Base-by-base conservation (phyloP, 35 echinoderm and acorn worm species). In the Amphiura filiformis region DNA sequence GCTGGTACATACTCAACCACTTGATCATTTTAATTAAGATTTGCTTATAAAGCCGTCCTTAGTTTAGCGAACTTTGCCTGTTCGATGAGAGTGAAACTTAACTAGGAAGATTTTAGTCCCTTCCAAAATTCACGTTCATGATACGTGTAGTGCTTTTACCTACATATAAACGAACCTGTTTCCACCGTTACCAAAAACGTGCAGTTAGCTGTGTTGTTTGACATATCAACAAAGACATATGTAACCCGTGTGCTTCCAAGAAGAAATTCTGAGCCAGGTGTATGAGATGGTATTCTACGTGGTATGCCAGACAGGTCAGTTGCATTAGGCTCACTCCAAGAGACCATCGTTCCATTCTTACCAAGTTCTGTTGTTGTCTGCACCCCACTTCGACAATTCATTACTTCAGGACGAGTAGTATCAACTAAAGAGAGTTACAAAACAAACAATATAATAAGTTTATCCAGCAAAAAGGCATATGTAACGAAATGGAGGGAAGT, bases 111-210 rank as follows among this genome's bases (percentile, higher is more conserved):
- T n/a, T n/a, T n/a, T n/a, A n/a, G n/a, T n/a, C n/a, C n/a, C n/a
- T n/a, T n/a, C n/a, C n/a, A n/a, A n/a, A n/a, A n/a, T n/a, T n/a
- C n/a, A n/a, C n/a, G n/a, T n/a, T n/a, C n/a, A n/a, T n/a, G n/a
- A n/a, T n/a, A n/a, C n/a, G n/a, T n/a, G n/a, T n/a, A n/a, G n/a
- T n/a, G n/a, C n/a, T n/a, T n/a, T n/a, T n/a, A n/a, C n/a, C n/a
- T n/a, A n/a, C n/a, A n/a, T n/a, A 76, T 35, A 76, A 30, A 80
- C 81, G 37, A 79, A 91, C 90, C 90, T 86, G 52, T 39, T 80
- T 80, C 35, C 11, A 80, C 35, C 0, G 35, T 41, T 20, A 91
- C 56, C 36, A 13, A 38, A 44, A 91, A 91, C 39, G 90, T 38
- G 86, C 83, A 86, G 17, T 36, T 42, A 2, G 31, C 84, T 38